Evolutionary conservation across 2,113 vertebrate genomes (phyloP).

Genomic region (Semnornis frantzii): DNA sequence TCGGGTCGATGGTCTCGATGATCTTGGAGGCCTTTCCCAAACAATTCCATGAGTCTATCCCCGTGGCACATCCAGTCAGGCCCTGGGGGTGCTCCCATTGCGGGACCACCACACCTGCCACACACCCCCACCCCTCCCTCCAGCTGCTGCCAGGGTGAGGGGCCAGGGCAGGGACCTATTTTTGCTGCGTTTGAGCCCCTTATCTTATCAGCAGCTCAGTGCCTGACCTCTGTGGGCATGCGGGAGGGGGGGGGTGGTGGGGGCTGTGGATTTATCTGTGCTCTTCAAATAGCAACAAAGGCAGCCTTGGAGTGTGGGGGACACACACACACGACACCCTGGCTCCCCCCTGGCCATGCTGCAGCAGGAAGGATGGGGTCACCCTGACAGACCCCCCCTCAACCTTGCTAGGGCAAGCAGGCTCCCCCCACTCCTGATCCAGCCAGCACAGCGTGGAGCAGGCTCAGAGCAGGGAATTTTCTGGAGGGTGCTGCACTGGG

Average conservation of each 20-base stretch:
- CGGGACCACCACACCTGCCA: not conserved
- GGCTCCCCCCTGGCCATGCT: rapidly evolving
- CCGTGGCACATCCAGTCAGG: rapidly evolving
- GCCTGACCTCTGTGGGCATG: not conserved
- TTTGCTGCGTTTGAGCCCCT: not conserved
- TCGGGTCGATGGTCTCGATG: too few relatives aligned
- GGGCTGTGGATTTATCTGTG: not conserved
- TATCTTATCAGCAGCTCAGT: not conserved
- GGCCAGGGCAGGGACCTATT: not conserved
- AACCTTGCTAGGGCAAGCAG: too few relatives aligned
- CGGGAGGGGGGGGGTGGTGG: not conserved
- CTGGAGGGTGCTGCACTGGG: rapidly evolving
- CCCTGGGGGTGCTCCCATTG: not conserved
- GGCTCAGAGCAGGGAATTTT: not conserved
- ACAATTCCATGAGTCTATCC: too few relatives aligned
- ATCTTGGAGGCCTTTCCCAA: too few relatives aligned
- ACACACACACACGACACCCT: not conserved
- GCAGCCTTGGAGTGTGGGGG: conserved; percentile 2
- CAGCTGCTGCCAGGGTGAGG: not conserved
- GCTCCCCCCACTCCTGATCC: not conserved
- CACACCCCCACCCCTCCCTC: not conserved
- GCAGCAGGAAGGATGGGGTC: not conserved
- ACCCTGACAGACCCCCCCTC: not conserved
- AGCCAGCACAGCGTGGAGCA: rapidly evolving
- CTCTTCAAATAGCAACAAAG: not conserved